Evolutionary conservation across 2,888 invertebrate species (phyloP).

Genomic region (Pachydiplax longipennis): DNA sequence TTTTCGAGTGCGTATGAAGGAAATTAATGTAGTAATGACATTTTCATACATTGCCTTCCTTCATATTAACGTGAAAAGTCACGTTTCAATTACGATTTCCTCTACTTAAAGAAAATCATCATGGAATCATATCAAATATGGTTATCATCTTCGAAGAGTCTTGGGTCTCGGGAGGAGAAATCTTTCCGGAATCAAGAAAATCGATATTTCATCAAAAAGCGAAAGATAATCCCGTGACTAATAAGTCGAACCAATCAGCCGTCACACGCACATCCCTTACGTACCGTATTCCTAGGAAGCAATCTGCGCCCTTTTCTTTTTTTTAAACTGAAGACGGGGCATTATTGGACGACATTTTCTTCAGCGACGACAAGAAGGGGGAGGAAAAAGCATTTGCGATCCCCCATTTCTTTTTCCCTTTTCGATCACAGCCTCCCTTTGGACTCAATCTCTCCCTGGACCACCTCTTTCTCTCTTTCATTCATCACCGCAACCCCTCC

Average conservation of each 20-base stretch:
- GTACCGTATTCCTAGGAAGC: background rate
- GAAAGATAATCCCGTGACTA: background rate
- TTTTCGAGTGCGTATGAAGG: too few species aligned
- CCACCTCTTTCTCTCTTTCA: background rate
- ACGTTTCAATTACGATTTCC: too few species aligned
- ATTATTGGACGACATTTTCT: background rate
- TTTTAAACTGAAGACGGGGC: background rate
- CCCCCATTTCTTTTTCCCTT: background rate
- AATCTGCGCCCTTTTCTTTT: background rate
- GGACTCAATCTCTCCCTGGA: background rate
- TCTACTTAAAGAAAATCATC: too few species aligned
- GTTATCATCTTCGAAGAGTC: too few species aligned
- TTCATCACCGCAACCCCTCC: background rate
- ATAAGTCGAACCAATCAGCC: background rate
- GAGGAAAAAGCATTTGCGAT: background rate
- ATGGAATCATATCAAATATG: too few species aligned
- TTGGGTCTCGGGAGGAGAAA: too few species aligned
- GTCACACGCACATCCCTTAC: background rate
- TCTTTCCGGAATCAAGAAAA: too few species aligned
- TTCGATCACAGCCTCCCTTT: background rate
- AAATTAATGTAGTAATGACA: too few species aligned
- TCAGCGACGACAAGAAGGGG: background rate
- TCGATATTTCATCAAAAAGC: background rate
- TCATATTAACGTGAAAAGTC: too few species aligned
- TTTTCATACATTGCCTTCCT: too few species aligned